phyloP scores from a whole-genome alignment of 1,140 invertebrate genomes.

The Drosophila watanabei region DNA sequence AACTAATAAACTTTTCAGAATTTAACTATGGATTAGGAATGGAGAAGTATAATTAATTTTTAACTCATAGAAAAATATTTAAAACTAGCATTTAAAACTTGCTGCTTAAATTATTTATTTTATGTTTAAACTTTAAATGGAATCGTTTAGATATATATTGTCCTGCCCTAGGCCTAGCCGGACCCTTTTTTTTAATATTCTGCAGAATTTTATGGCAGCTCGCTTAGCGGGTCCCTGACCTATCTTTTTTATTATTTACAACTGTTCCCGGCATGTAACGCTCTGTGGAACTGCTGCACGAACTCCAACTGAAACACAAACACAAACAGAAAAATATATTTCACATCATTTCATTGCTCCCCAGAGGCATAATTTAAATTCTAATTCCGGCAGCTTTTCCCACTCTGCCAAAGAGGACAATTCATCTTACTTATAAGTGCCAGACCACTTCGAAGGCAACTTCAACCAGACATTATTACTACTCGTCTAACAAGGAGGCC shows the following conservation, averaged over 20 bases:
- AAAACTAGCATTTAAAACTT: neutral
- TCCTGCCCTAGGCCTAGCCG: neutral
- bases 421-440: constrained; percentile 80
- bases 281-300: constrained; percentile 9
- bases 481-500: constrained; percentile 48
- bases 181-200: constrained; percentile 17
- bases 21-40: too few species aligned
- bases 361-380: constrained; percentile 76
- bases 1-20: neutral
- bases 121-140: neutral
- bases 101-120: too few species aligned
- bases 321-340: constrained; percentile 23
- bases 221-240: constrained; percentile 27
- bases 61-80: too few species aligned
- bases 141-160: neutral
- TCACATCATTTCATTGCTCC: constrained; percentile 42
- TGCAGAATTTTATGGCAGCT: neutral
- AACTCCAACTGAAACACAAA: constrained; percentile 13
- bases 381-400: constrained; percentile 55
- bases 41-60: neutral
- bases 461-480: constrained; percentile 68
- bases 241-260: constrained; percentile 45
- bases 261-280: constrained; percentile 12
- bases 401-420: constrained; percentile 50
- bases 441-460: constrained; percentile 52